Evolutionary conservation across 2,797 vertebrate genomes (phyloP), one percentile per base, ranked within the genome.

Genomic region (Rhabdomys pumilio): DNA sequence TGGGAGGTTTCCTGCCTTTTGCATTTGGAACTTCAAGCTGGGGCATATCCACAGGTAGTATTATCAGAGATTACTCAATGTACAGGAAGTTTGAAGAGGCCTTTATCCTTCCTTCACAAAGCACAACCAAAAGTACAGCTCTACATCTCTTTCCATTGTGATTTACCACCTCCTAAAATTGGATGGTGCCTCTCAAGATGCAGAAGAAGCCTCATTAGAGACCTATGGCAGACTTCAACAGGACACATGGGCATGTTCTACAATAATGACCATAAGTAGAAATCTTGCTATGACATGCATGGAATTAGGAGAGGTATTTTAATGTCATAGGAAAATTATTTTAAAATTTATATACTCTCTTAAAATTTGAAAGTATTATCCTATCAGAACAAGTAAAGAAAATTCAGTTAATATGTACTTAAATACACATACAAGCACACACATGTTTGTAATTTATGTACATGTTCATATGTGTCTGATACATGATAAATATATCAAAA

Each of bases 1-100:
- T 97, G 95, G 85, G 85, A 96, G 97, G 97, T 98, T 93, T 98
- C 92, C 96, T 93, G 80, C 94, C 72, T 98, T 97, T 97, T 73
- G 95, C 97, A 91, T 97, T 97, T 97, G 96, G 94, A 81, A 97
- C 75, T 96, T 96, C 94, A 98, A 97, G 95, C 88, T 97, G 92
- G 81, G 97, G 95, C 89, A 63, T 89, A 92, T 97, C 96, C 94
- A 97, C 55, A 93, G 87, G 92, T 94, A 98, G 67, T 90, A 97
- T 97, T 98, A 98, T 15, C 57, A 97, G 83, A 98, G 95, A 98
- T 98, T 97, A 98, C 65, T 95, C 0, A 61, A 77, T 95, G 96
- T 84, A 97, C 97, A 98, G 95, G 94, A 86, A 95, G 95, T 98
- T 93, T 97, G 97, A 95, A 96, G 93, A 97, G 86, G 96, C 34